A percentile compares a stretch with the other conserved stretches of the same genome.
These are phyloP conservation scores for Brachionus asplanchnoidis DNA, from an alignment of 1,140 invertebrate species.

Conservation along the genomic window DNA sequence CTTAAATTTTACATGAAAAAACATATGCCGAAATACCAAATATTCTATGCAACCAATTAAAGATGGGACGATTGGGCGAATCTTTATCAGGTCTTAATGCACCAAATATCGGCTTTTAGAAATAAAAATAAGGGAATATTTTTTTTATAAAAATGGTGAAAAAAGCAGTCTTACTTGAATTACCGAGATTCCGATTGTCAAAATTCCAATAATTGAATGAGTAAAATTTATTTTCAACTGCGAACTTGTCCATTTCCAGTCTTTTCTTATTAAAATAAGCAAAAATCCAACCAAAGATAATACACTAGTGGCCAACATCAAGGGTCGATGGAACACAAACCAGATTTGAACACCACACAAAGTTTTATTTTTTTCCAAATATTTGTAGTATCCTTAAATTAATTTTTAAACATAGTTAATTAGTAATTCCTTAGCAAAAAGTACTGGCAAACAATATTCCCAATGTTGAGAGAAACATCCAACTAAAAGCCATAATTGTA, in stretches of 20 bases:
- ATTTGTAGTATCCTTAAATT: conserved; percentile 23
- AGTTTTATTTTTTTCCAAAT: neutral
- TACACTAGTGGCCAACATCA: neutral
- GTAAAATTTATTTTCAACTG: neutral
- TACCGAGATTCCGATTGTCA: neutral
- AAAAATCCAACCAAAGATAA: neutral
- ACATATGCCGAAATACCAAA: neutral
- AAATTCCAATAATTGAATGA: neutral
- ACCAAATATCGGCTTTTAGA: neutral
- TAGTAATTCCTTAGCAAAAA: no score
- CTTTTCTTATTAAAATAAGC: neutral
- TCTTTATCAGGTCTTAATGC: neutral
- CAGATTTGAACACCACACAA: neutral
- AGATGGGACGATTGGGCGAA: neutral
- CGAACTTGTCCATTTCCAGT: conserved; percentile 13
- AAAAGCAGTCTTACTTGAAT: neutral
- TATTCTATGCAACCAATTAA: neutral
- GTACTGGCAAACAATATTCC: neutral
- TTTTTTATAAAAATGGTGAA: no score
- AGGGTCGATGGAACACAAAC: neutral
- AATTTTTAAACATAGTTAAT: neutral
- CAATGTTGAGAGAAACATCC: conserved; percentile 5
- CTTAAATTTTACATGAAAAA: neutral
- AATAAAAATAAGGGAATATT: neutral
- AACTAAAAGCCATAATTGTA: neutral